Conservation (phyloP, 2,797 vertebrate species). For the Poecilia wingei region DNA sequence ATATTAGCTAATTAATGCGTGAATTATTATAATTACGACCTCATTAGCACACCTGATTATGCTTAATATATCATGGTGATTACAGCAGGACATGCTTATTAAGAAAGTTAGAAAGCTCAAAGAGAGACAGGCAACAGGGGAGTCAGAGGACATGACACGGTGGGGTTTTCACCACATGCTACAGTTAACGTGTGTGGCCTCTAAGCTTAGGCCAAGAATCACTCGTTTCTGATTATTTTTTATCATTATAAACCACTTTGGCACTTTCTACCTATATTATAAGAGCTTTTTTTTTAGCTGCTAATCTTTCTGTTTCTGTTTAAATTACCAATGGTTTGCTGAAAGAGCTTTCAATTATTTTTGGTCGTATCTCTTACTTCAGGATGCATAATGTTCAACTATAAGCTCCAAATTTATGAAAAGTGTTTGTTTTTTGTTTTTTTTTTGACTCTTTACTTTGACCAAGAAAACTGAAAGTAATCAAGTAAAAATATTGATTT, state of each 20-base stretch:
- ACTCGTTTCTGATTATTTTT: slow-evolving; percentile 20
- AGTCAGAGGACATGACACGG: slow-evolving; percentile 46
- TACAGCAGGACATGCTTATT: slow-evolving; percentile 56
- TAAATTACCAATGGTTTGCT: neutral
- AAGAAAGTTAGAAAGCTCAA: slow-evolving; percentile 37
- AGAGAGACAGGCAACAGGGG: slow-evolving; percentile 34
- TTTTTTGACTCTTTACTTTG: neutral
- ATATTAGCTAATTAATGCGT: slow-evolving; percentile 58
- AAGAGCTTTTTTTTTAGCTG: neutral
- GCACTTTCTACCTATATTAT: neutral
- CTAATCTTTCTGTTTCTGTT: neutral
- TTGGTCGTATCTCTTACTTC: neutral
- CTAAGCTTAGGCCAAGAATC: slow-evolving; percentile 29
- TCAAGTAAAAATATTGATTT: neutral
- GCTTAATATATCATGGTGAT: slow-evolving; percentile 61
- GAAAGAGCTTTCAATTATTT: slow-evolving; percentile 5
- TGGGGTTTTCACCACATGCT: slow-evolving; percentile 44
- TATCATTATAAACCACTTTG: slow-evolving; percentile 14
- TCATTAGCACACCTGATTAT: slow-evolving; percentile 60
- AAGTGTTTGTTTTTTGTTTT: neutral
- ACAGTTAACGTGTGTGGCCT: slow-evolving; percentile 50
- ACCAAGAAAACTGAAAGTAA: neutral
- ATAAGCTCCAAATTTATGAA: neutral
- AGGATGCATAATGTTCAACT: neutral
- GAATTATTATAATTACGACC: slow-evolving; percentile 58